These are phyloP conservation scores for Centropus unirufus DNA, from an alignment of 2,113 vertebrate genomes.

Conservation along the genomic window DNA sequence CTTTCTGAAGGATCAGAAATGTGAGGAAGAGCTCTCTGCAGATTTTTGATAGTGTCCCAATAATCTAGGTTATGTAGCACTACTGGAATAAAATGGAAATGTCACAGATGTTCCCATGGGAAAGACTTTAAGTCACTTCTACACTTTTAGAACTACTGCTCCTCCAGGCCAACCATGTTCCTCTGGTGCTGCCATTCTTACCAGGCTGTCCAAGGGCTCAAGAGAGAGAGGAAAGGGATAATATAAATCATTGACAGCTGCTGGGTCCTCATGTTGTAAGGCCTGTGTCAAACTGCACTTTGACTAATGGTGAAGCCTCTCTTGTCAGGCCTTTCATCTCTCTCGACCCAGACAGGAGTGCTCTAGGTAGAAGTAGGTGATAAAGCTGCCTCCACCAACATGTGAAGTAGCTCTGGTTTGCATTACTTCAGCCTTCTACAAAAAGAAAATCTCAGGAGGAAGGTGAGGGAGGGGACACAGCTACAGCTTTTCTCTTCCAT, in stretches of 20 bases:
- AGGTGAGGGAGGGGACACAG: neutral
- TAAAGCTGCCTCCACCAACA: neutral
- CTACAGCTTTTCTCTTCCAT: neutral
- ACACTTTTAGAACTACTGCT: neutral
- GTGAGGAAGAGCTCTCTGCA: neutral
- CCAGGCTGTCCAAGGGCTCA: neutral
- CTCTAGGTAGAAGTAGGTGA: neutral
- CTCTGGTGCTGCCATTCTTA: neutral
- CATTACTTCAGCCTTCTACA: neutral
- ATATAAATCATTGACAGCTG: neutral
- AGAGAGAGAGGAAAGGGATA: neutral
- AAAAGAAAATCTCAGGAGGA: neutral
- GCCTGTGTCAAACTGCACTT: neutral
- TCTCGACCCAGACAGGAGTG: neutral
- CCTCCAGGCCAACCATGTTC: neutral
- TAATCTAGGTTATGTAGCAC: neutral
- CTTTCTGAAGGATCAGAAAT: neutral
- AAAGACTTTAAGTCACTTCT: neutral
- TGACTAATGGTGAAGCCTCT: neutral
- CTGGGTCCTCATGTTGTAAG: neutral
- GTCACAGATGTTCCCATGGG: neutral
- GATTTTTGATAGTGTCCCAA: neutral
- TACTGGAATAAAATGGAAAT: neutral
- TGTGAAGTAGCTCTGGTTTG: neutral
- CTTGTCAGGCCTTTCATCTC: neutral